phyloP scores from a whole-genome alignment of 1,140 invertebrate genomes.

The Fragariocoptes setiger region DNA sequence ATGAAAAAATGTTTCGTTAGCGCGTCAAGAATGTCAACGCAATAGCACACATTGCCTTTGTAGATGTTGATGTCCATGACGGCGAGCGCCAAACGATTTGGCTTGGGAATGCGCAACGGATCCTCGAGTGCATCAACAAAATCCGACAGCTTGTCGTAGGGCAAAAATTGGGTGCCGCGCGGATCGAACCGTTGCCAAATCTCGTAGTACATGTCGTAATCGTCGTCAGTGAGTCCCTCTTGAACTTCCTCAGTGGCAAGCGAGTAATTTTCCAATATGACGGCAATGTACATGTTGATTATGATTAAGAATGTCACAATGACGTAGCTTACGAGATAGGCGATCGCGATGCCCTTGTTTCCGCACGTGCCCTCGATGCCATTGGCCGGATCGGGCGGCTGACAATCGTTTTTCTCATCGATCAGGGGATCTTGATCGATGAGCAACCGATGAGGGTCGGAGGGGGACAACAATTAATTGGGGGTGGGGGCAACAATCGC shows the following conservation, averaged over 20 bases:
- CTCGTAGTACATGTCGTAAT: slow-evolving; percentile 98
- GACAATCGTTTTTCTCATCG: background rate
- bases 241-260: slow-evolving; percentile 92
- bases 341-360: slow-evolving; percentile 60
- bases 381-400: slow-evolving; percentile 25
- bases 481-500: no score
- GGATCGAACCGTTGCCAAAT: slow-evolving; percentile 96
- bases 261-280: slow-evolving; percentile 93
- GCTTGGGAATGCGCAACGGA: slow-evolving; percentile 77
- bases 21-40: slow-evolving; percentile 84
- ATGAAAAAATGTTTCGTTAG: slow-evolving; percentile 70
- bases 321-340: slow-evolving; percentile 72
- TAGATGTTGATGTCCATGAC: slow-evolving; percentile 95
- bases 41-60: slow-evolving; percentile 79
- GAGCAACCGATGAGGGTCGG: no score
- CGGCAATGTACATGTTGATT: slow-evolving; percentile 97
- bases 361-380: slow-evolving; percentile 65
- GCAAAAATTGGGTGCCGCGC: slow-evolving; percentile 81
- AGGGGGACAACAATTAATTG: no score
- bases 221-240: slow-evolving; percentile 84
- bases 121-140: slow-evolving; percentile 76
- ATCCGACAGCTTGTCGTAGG: slow-evolving; percentile 63
- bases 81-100: slow-evolving; percentile 93
- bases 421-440: background rate
- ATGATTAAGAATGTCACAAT: slow-evolving; percentile 93